Conservation (phyloP, 2,113 vertebrate genomes). For the Microtus oregoni region DNA sequence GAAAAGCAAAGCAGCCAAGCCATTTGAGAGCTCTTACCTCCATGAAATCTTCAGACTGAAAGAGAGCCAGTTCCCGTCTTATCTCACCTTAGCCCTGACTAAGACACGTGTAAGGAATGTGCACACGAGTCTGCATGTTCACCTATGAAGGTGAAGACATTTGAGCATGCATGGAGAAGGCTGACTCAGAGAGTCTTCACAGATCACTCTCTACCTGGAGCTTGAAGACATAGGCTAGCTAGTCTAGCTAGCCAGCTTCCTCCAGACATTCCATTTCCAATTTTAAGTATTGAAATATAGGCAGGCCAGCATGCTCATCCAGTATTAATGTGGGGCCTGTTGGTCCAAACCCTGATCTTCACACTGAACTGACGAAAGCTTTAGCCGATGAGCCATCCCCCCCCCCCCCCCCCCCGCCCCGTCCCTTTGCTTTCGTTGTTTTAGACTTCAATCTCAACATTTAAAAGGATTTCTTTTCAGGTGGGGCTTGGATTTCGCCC, state of each 20-base stretch:
- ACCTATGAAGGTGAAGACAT: neutral
- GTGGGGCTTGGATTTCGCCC: neutral
- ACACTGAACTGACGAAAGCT: fast-evolving
- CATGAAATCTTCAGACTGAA: too few species aligned
- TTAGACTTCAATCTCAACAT: slow-evolving; percentile 5
- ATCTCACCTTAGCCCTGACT: neutral
- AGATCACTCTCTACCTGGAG: neutral
- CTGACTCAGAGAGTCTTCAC: neutral
- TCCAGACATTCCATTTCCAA: neutral
- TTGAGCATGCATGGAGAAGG: neutral
- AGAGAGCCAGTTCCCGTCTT: too few species aligned
- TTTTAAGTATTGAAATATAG: neutral
- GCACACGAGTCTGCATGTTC: neutral
- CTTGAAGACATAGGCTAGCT: neutral
- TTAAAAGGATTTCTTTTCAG: neutral
- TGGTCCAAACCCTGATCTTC: neutral
- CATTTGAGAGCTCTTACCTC: too few species aligned
- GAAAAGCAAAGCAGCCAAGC: too few species aligned
- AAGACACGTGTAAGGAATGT: neutral
- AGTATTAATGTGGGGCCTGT: neutral
- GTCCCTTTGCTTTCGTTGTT: neutral
- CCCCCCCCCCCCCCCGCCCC: neutral
- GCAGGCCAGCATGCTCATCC: neutral
- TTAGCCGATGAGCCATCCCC: neutral
- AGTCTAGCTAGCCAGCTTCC: neutral